A percentile compares a stretch with the other conserved stretches of the same genome.
Conservation (phyloP, 2,113 vertebrate species). For the Stegostoma tigrinum region DNA sequence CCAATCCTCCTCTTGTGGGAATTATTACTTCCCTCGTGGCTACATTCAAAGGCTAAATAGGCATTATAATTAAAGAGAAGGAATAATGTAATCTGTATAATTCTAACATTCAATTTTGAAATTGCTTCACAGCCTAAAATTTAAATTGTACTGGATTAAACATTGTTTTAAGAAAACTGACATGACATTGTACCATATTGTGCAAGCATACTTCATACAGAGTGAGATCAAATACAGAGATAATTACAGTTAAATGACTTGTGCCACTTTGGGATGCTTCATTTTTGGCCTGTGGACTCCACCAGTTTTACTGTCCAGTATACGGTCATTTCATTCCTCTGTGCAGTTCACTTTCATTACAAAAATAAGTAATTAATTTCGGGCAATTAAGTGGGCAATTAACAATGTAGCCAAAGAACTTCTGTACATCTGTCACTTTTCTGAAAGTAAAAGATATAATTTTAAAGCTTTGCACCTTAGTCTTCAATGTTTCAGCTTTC, state of each 20-base stretch:
- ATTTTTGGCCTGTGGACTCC: neutral
- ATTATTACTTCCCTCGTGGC: neutral
- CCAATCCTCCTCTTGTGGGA: neutral
- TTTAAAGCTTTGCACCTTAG: neutral
- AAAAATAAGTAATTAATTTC: neutral
- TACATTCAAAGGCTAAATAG: neutral
- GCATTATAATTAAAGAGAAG: neutral
- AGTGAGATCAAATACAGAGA: neutral
- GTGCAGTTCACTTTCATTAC: neutral
- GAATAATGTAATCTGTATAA: neutral
- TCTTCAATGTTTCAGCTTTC: neutral
- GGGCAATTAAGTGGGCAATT: neutral
- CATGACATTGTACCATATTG: neutral
- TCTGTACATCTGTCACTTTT: neutral
- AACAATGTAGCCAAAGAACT: neutral
- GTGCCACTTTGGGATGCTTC: neutral
- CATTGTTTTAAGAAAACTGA: neutral
- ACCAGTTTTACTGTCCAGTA: neutral
- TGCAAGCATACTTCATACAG: neutral
- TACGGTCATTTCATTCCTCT: neutral
- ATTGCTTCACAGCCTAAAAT: neutral
- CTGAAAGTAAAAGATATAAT: neutral
- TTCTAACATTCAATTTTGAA: neutral
- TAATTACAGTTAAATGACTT: neutral
- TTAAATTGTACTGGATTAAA: neutral